Evolutionary conservation across 2,113 vertebrate species (phyloP), one percentile per base, ranked within the genome.

Genomic region (Melanerpes aurifrons): DNA sequence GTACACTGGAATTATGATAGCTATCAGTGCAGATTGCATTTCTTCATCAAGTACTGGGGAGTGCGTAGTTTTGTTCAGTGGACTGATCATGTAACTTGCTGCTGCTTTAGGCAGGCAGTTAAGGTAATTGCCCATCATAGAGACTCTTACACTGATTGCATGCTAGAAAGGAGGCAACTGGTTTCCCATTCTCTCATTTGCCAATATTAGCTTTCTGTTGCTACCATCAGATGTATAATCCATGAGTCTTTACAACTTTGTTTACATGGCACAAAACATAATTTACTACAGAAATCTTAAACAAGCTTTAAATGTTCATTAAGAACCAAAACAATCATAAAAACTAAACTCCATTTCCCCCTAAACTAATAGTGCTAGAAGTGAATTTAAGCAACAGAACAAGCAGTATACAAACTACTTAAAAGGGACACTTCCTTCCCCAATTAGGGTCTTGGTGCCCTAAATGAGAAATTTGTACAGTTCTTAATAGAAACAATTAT

Each of bases 71-170:
- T 87, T 89, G 67, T 86, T 79, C 91, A 85, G 69, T 75, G 82
- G 85, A 93, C 76, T 92, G 92, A 95, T 96, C 94, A 94, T 81
- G 86, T 84, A 93, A 83, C 93, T 91, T 6, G 4, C 43, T 91
- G 71, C 91, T 91, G 90, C 95, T 93, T 90, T 71, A 96, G 95
- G 94, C 92, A 94, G 76, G 83, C 93, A 95, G 80, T 97, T 97
- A 95, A 93, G 72, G 92, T 94, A 96, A 96, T 95, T 96, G 94
- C 91, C 92, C 86, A 89, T 95, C 96, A 80, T 8, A 96, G 78
- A 95, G 66, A 76, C 5, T 58, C 83, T 96, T 87, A 71, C 50
- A 59, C 77, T 97, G 95, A 96, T 85, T 96, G 89, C 86, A 90
- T 2, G 9, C 73, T 54, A 86, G 80, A 92, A 96, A 95, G 83